Evolutionary conservation across 2,888 invertebrate genomes (phyloP).

Genomic region (Tyria jacobaeae): DNA sequence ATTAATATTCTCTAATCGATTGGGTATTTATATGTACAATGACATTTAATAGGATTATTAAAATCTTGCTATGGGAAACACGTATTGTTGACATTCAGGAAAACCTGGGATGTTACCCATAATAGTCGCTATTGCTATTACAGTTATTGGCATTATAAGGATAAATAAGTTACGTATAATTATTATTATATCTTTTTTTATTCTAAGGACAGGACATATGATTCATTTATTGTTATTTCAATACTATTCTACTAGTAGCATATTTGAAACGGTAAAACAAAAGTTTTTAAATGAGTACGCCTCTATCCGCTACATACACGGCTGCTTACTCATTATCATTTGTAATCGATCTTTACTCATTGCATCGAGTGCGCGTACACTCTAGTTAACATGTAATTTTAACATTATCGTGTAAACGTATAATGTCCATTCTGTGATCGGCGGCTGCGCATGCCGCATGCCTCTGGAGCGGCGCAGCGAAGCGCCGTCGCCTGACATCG

Average conservation of each 20-base stretch:
- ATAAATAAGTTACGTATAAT: neutral
- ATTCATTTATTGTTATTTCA: neutral
- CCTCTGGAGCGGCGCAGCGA: conserved; percentile 41
- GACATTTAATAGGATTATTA: no score
- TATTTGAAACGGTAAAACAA: neutral
- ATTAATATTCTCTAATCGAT: neutral
- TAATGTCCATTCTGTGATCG: conserved; percentile 53
- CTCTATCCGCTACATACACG: conserved; percentile 24
- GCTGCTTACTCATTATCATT: conserved; percentile 18
- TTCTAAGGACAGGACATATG: neutral
- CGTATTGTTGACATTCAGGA: neutral
- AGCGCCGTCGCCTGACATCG: conserved; percentile 69
- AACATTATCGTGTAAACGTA: conserved; percentile 66
- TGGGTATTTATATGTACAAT: neutral
- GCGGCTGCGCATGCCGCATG: conserved; percentile 37
- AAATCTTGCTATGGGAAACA: neutral
- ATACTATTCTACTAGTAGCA: no score
- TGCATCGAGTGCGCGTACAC: conserved; percentile 36
- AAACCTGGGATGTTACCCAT: neutral
- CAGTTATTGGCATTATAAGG: neutral
- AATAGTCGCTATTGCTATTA: neutral
- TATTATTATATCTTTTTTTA: neutral
- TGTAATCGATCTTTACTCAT: conserved; percentile 18
- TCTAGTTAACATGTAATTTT: conserved; percentile 62
- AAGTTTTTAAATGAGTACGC: neutral